These are phyloP conservation scores for Linyphia triangularis DNA, from an alignment of 2,888 invertebrate species.

Conservation along the genomic window DNA sequence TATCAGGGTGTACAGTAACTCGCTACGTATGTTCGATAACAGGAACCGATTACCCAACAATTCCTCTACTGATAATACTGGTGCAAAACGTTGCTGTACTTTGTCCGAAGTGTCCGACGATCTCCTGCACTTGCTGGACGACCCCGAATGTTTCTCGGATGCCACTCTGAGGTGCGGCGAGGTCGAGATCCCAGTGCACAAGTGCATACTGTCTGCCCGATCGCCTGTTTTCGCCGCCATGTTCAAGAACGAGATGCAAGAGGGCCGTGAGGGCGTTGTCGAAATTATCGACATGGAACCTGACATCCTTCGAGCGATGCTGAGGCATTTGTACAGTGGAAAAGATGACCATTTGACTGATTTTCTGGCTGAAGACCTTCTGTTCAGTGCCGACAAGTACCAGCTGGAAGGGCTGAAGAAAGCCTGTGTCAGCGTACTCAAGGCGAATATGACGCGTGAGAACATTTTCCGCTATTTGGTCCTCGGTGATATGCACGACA, in stretches of 20 bases:
- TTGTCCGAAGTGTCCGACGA: background rate
- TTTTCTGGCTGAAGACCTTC: background rate
- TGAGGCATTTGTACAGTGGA: conserved; percentile 1
- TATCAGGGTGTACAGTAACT: no score
- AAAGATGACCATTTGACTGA: background rate
- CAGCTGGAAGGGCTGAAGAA: background rate
- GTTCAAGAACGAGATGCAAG: background rate
- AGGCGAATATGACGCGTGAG: no score
- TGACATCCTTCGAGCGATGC: background rate
- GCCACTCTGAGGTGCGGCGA: background rate
- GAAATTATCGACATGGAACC: background rate
- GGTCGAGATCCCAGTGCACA: background rate
- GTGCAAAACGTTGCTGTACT: no score
- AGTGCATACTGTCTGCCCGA: background rate
- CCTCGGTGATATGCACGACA: no score
- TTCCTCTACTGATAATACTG: no score
- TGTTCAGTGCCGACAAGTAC: conserved; percentile 15
- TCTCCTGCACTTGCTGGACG: conserved; percentile 13
- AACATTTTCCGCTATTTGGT: no score
- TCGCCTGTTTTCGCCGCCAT: conserved; percentile 9
- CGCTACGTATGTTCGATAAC: no score
- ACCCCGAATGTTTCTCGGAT: background rate
- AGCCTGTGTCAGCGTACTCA: no score
- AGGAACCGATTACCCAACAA: no score
- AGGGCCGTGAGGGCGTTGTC: background rate